A percentile compares a stretch with the other conserved stretches of the same genome.
These are phyloP conservation scores for Dasyurus viverrinus DNA, from an alignment of 2,113 vertebrate species.

Conservation along the genomic window DNA sequence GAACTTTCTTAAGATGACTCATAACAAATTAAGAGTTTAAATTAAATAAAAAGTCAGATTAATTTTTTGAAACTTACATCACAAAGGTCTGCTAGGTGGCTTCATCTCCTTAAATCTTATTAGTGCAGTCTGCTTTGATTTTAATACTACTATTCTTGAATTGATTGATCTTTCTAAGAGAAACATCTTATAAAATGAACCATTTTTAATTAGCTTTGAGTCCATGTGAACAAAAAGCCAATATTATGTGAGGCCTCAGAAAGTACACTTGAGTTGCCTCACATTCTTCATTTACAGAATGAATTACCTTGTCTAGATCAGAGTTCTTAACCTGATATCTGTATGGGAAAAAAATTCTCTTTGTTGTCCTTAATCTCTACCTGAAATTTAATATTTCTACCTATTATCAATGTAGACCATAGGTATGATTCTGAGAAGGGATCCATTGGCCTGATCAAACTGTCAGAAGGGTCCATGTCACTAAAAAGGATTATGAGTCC, in stretches of 20 bases:
- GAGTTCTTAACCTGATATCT: neutral
- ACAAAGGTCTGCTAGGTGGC: neutral
- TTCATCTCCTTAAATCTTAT: neutral
- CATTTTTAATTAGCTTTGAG: neutral
- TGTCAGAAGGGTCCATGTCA: neutral
- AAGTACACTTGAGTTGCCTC: neutral
- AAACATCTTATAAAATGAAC: neutral
- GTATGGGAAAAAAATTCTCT: neutral
- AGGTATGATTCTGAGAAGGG: neutral
- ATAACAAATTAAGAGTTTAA: slow-evolving; percentile 14
- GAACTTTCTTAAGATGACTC: slow-evolving; percentile 22
- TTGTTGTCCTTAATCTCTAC: neutral
- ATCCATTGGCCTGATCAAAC: neutral
- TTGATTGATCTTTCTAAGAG: slow-evolving; percentile 10
- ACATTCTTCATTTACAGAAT: neutral
- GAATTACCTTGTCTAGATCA: neutral
- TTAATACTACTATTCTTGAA: slow-evolving; percentile 2
- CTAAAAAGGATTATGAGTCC: neutral
- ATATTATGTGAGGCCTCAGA: neutral
- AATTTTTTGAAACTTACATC: slow-evolving; percentile 21
- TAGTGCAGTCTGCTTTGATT: neutral
- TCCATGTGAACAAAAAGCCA: neutral
- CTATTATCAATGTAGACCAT: neutral
- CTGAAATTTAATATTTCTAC: neutral
- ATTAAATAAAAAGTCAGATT: slow-evolving; percentile 16